Percentiles rank a stretch among this genome's conserved stretches.
Evolutionary conservation across 2,888 invertebrate species (phyloP).

Genomic region (Agonum fuliginosum): DNA sequence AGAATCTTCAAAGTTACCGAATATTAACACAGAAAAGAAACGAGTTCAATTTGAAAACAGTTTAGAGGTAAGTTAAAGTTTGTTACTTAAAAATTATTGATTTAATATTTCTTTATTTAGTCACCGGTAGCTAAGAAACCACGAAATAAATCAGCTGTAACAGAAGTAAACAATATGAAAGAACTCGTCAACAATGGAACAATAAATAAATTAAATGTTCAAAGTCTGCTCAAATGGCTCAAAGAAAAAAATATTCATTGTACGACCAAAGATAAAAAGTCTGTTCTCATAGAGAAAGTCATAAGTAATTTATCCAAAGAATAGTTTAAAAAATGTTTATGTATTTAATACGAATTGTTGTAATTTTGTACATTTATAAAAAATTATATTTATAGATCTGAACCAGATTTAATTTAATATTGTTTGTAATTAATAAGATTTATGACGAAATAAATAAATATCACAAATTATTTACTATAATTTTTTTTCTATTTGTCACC

Average conservation of each 20-base stretch:
- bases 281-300: slow-evolving; percentile 63
- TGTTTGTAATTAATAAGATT: not conserved
- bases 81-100: slow-evolving; percentile 14
- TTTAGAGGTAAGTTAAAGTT: not conserved
- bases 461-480: no score
- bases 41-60: not conserved
- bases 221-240: slow-evolving; percentile 63
- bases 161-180: slow-evolving; percentile 64
- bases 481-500: no score
- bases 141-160: slow-evolving; percentile 61
- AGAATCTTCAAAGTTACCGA: not conserved
- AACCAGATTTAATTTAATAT: not conserved
- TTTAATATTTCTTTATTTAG: slow-evolving; percentile 9
- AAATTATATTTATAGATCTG: not conserved
- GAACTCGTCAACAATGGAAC: slow-evolving; percentile 63
- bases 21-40: not conserved
- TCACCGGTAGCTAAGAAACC: slow-evolving; percentile 60
- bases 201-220: slow-evolving; percentile 63
- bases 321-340: not conserved
- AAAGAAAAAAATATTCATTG: slow-evolving; percentile 63
- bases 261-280: slow-evolving; percentile 64
- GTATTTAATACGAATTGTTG: not conserved
- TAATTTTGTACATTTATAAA: slow-evolving; percentile 1
- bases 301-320: slow-evolving; percentile 19
- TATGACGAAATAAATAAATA: no score